A percentile compares a stretch with the other conserved stretches of the same genome.
These are phyloP conservation scores for Coilia nasus DNA, from an alignment of 2,797 vertebrate genomes.

Conservation along the genomic window DNA sequence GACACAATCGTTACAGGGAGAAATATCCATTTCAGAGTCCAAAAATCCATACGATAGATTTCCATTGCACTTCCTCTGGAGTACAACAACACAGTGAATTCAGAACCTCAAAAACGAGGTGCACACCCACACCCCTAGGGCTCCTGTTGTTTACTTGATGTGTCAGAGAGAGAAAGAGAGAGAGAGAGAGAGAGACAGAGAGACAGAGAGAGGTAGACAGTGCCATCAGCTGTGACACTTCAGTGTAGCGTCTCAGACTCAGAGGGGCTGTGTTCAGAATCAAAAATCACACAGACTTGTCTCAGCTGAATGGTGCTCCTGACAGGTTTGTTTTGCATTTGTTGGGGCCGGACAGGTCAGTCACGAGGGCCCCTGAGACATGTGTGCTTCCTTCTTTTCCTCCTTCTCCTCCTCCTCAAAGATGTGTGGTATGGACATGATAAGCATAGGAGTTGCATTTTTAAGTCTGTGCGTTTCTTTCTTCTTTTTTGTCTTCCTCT, in stretches of 20 bases:
- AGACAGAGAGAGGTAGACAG: background rate
- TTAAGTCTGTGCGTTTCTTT: too few species aligned
- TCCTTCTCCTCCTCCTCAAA: background rate
- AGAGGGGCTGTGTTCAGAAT: constrained; percentile 3
- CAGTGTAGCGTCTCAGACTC: background rate
- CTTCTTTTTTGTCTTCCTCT: too few species aligned
- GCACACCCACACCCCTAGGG: background rate
- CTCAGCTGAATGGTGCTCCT: background rate
- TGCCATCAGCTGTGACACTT: constrained; percentile 2
- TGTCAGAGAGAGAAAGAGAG: background rate
- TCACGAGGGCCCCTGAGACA: background rate
- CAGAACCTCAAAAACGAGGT: background rate
- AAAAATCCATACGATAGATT: background rate
- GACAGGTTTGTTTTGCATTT: background rate
- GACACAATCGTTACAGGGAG: background rate
- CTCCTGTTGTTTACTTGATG: background rate
- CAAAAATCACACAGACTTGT: background rate
- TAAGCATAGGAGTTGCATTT: background rate
- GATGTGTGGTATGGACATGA: background rate
- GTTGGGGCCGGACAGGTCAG: background rate
- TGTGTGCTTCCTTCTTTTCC: background rate
- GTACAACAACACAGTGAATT: background rate
- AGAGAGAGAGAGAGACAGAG: background rate
- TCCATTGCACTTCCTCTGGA: background rate
- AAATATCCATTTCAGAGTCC: background rate